These are phyloP conservation scores for Nettapus auritus DNA, from an alignment of 2,113 vertebrate species.

Conservation along the genomic window DNA sequence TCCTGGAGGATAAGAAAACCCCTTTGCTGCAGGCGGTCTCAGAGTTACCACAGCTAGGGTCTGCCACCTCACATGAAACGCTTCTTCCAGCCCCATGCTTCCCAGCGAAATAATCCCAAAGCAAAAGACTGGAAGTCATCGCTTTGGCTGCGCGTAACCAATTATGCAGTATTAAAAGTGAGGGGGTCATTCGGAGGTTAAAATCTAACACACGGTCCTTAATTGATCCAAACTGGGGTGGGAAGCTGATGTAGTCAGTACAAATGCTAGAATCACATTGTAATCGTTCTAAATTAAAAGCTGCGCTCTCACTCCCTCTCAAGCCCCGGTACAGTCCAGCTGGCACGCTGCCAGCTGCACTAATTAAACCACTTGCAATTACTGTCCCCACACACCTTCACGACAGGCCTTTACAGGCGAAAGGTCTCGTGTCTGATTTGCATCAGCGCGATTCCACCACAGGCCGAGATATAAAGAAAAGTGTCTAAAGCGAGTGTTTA, in stretches of 20 bases:
- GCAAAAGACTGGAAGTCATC: neutral
- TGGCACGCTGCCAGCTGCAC: neutral
- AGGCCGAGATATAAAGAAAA: neutral
- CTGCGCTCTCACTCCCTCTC: neutral
- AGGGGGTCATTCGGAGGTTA: slow-evolving; percentile 4
- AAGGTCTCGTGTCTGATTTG: neutral
- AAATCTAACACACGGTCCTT: slow-evolving; percentile 43
- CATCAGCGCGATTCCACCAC: neutral
- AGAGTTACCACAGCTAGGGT: neutral
- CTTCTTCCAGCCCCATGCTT: slow-evolving; percentile 5
- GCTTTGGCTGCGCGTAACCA: neutral
- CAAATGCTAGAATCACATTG: neutral
- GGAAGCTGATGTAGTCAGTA: neutral
- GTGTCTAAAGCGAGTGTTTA: neutral
- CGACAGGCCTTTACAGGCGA: neutral
- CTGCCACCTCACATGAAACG: slow-evolving; percentile 13
- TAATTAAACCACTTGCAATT: slow-evolving; percentile 9
- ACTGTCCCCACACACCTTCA: neutral
- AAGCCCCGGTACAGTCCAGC: neutral
- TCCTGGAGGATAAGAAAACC: neutral
- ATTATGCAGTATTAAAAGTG: slow-evolving; percentile 22
- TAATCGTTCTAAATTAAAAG: neutral
- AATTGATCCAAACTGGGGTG: slow-evolving; percentile 18
- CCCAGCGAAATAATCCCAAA: slow-evolving; percentile 7
- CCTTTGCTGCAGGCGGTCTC: neutral